Evolutionary conservation across 2,113 vertebrate genomes (phyloP), one percentile per base, ranked within the genome.

Genomic region (Caranx melampygus): DNA sequence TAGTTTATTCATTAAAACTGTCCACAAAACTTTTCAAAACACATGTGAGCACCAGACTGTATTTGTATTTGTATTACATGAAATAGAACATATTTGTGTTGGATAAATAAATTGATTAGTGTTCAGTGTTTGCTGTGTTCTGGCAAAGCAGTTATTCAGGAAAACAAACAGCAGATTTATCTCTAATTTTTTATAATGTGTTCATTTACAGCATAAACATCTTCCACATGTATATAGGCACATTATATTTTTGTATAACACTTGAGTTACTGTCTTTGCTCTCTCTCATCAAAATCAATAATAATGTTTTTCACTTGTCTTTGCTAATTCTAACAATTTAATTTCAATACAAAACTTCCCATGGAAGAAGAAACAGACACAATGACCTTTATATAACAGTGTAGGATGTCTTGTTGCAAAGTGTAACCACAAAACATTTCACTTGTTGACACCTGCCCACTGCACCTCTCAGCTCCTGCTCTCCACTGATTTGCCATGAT

Each of bases 401-500:
- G 42, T 20, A 44, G 4, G 57, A 20, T 20, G 9, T 21, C 20
- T 52, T 26, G 3, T 26, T 55, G 3, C 10, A 55, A n/a, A 9
- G 21, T 45, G 37, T 6, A 31, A 66, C 12, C 40, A 2, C 3
- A 10, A 65, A 65, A 45, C 7, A 26, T 54, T 44, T 45, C 14
- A 26, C 35, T 62, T 5, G 62, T 60, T 34, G 44, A 14, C 78
- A 42, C 60, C 55, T 73, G 59, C 42, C 12, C 26, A 57, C 21
- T 10, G 26, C 47, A 76, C 6, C 60, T 26, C 58, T 45, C 42
- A 51, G 16, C 11, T 69, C 37, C 9, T 71, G 68, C 37, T 34
- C 20, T 62, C 45, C 34, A 72, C 34, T 59, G 37, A 35, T 67
- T 79, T 75, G 57, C 33, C 45, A 58, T 79, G 51, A 79, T 63